Evolutionary conservation across 1,140 invertebrate genomes (phyloP), one percentile per base, ranked within the genome.

Genomic region (Brachionus rotundiformis): DNA sequence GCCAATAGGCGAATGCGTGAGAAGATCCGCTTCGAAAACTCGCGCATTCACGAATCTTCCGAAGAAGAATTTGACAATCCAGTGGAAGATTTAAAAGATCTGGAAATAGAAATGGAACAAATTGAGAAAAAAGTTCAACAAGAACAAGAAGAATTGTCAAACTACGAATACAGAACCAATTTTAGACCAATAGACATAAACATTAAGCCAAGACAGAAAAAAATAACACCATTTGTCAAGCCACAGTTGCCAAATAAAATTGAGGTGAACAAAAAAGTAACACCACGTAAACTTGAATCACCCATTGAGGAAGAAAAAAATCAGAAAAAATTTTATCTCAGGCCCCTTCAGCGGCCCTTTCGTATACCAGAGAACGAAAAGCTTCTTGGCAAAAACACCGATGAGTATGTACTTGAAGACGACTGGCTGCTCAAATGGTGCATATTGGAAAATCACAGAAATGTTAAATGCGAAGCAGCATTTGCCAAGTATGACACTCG

Each of bases 361-460:
- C 63, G 63, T 6, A 68, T 68, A 16, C 63, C 63, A 2, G 63
- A 68, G 19, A 68, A 68, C 11, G 63, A 33, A 16, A 68, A 68
- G 16, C 16, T 68, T 19, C 63, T 68, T 8, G 63, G 63, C 10
- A 33, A 68, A n/a, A 33, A 31, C 33, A 13, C 36, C 36, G 33
- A 41, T 59, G 8, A 63, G n/a, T 59, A 39, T 31, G 19, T 33
- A 10, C 76, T 59, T 59, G 47, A 59, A n/a, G 76, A 79, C 13
- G 76, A 79, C 33, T 79, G 76, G 76, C 25, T 79, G 23, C 31
- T 79, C 6, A 79, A 79, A 61, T 79, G 76, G 76, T 79, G 76
- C 29, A 79, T 79, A 16, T 36, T 79, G 19, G 76, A 79, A 79
- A 63, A 59, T 33, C 54, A 79, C 76, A 33, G 59, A 79, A 63